Evolutionary conservation across 2,113 vertebrate species (phyloP).

Genomic region (Trochalopteron elliotii): DNA sequence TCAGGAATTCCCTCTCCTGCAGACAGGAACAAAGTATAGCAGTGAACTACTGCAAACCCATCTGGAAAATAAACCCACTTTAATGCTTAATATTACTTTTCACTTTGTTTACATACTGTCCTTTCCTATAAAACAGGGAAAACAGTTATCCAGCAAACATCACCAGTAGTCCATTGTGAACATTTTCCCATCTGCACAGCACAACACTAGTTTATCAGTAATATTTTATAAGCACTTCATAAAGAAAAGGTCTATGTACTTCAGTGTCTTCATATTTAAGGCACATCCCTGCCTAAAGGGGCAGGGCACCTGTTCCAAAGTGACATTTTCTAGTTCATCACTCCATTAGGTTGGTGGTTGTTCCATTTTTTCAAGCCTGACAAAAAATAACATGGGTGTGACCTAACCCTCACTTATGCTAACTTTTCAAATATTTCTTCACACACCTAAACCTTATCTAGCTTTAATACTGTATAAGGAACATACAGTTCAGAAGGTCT

Average conservation of each 20-base stretch:
- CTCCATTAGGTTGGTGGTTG: background rate
- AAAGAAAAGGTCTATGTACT: background rate
- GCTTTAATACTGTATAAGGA: background rate
- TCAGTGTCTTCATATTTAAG: background rate
- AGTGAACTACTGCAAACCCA: background rate
- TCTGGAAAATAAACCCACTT: background rate
- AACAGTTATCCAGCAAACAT: background rate
- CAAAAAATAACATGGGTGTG: background rate
- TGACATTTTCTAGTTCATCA: background rate
- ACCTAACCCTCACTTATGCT: background rate
- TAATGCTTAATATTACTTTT: background rate
- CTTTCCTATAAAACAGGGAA: background rate
- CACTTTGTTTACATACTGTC: background rate
- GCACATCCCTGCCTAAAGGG: background rate
- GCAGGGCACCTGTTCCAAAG: background rate
- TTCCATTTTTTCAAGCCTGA: background rate
- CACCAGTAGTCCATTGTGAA: background rate
- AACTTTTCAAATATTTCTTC: background rate
- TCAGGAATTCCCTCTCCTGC: conserved; percentile 96
- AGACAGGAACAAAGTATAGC: background rate
- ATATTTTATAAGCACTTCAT: background rate
- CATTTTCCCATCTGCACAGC: background rate
- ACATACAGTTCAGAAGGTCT: background rate
- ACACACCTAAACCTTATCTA: background rate
- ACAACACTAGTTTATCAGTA: background rate